Evolutionary conservation across 2,113 vertebrate species (phyloP).

Genomic region (Isichthys henryi): DNA sequence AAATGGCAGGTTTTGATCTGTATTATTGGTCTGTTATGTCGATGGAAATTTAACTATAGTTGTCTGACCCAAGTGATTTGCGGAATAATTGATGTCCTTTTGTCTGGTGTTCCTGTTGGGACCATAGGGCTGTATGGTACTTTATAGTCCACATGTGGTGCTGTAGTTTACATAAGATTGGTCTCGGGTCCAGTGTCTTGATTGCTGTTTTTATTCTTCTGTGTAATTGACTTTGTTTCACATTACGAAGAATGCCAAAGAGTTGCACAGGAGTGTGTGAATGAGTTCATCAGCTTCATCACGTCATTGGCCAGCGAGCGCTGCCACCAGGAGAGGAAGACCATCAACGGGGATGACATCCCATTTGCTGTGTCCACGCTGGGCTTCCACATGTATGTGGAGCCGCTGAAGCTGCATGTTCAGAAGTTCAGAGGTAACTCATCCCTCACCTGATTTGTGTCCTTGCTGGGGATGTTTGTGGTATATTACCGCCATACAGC

Average conservation of each 20-base stretch:
- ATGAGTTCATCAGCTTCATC: slow-evolving; percentile 98
- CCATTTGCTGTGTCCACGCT: slow-evolving; percentile 97
- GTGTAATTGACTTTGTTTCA: slow-evolving; percentile 35
- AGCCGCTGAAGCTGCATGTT: slow-evolving; percentile 91
- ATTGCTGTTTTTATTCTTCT: background rate
- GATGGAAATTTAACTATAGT: too few relatives aligned
- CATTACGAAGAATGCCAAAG: slow-evolving; percentile 97
- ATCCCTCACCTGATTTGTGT: background rate
- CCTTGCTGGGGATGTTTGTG: background rate
- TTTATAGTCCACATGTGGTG: background rate
- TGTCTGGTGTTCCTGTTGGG: too few relatives aligned
- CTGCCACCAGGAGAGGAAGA: slow-evolving; percentile 97
- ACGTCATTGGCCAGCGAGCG: slow-evolving; percentile 94
- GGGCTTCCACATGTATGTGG: slow-evolving; percentile 96
- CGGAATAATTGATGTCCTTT: too few relatives aligned
- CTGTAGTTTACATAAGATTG: background rate
- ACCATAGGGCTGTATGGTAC: too few relatives aligned
- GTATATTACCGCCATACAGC: background rate
- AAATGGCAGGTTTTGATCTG: too few relatives aligned
- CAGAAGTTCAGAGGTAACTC: slow-evolving; percentile 82
- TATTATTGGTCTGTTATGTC: too few relatives aligned
- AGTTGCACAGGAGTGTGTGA: slow-evolving; percentile 95
- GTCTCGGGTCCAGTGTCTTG: background rate
- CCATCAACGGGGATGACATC: slow-evolving; percentile 97
- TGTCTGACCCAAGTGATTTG: too few relatives aligned